Evolutionary conservation across 1,140 invertebrate genomes (phyloP).

Genomic region (Delia radicum): DNA sequence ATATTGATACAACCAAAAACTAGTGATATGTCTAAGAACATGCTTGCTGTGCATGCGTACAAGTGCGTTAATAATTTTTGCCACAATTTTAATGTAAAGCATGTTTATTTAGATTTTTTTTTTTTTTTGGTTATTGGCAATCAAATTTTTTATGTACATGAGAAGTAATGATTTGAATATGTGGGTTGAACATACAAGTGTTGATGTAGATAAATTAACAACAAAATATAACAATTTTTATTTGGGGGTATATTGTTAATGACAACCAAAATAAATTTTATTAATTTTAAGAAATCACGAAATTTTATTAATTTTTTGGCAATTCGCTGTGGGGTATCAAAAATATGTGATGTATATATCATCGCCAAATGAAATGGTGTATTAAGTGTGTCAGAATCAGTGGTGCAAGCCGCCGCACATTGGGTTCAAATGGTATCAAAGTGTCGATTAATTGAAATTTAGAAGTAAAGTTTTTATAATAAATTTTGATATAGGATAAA

Average conservation of each 20-base stretch:
- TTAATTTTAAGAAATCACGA: not conserved
- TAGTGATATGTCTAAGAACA: not conserved
- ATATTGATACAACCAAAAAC: not conserved
- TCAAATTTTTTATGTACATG: conserved; percentile 1
- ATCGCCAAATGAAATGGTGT: no score
- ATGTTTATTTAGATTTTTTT: not conserved
- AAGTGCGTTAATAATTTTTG: conserved; percentile 6
- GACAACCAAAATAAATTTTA: conserved; percentile 5
- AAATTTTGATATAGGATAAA: no score
- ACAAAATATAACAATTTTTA: not conserved
- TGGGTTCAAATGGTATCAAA: no score
- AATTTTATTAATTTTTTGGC: not conserved
- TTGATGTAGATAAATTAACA: conserved; percentile 21
- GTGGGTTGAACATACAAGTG: conserved; percentile 20
- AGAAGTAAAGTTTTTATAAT: no score
- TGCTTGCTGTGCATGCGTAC: not conserved
- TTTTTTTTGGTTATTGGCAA: not conserved
- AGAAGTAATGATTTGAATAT: conserved; percentile 13
- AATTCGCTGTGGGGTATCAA: no score
- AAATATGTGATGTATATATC: no score
- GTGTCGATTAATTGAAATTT: no score
- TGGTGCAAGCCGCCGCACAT: no score
- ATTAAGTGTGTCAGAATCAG: no score
- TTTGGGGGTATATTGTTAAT: conserved; percentile 6
- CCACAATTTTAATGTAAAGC: conserved; percentile 7